A percentile compares a stretch with the other conserved stretches of the same genome.
Evolutionary conservation across 2,888 invertebrate genomes (phyloP).

Genomic region (Linnaemya tessellans): DNA sequence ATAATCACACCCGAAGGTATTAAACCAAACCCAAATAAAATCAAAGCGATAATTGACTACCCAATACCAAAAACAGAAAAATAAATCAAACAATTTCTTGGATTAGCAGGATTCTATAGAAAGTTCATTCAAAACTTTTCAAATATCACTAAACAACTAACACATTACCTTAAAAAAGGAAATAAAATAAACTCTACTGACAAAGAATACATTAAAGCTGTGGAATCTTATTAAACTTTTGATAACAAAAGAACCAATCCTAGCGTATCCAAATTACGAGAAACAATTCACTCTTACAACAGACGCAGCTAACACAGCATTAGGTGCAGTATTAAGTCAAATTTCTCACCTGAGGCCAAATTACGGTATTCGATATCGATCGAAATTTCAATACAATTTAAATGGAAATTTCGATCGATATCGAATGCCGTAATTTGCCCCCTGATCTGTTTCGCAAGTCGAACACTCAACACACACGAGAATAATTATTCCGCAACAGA

Average conservation of each 20-base stretch:
- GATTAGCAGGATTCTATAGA: conserved; percentile 75
- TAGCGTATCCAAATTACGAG: conserved; percentile 11
- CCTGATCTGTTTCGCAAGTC: too few relatives aligned
- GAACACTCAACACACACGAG: too few relatives aligned
- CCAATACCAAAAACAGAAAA: conserved; percentile 74
- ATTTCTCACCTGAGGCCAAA: too few relatives aligned
- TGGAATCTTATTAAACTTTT: conserved; percentile 3
- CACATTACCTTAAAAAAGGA: neutral
- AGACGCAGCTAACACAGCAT: conserved; percentile 12
- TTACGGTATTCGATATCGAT: too few relatives aligned
- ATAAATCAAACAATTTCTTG: conserved; percentile 75
- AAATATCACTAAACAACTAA: conserved; percentile 50
- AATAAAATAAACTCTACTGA: neutral
- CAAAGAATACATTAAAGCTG: conserved; percentile 12
- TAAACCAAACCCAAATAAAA: conserved; percentile 76
- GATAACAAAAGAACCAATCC: conserved; percentile 9
- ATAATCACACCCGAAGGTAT: conserved; percentile 73
- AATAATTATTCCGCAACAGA: too few relatives aligned
- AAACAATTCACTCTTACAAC: conserved; percentile 21
- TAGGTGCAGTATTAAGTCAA: neutral
- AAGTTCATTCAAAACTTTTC: conserved; percentile 72
- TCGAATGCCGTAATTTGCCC: too few relatives aligned
- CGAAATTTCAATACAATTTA: too few relatives aligned
- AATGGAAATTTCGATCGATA: too few relatives aligned
- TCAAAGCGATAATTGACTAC: conserved; percentile 66